These are phyloP conservation scores for Conus betulinus DNA, from an alignment of 1,140 invertebrate species.

Conservation along the genomic window DNA sequence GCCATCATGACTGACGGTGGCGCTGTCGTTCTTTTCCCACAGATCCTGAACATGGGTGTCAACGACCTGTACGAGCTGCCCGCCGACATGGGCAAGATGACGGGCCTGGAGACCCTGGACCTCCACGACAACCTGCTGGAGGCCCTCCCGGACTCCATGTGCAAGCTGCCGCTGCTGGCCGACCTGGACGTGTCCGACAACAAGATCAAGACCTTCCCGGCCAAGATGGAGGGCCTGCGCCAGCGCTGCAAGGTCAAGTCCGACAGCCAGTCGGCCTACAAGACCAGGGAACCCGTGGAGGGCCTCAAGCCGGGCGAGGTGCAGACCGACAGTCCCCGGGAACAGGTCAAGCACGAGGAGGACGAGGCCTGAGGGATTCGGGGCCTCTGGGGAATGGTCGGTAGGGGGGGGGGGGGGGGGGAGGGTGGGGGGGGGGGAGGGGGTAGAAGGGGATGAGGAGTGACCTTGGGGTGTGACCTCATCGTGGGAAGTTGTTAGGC, in stretches of 20 bases:
- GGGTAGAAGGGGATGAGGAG: too few relatives aligned
- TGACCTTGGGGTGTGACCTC: too few relatives aligned
- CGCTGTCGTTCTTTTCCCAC: not conserved
- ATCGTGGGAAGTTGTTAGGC: too few relatives aligned
- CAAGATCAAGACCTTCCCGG: slow-evolving; percentile 65
- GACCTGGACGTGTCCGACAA: slow-evolving; percentile 71
- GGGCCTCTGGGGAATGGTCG: not conserved
- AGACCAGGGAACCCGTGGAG: slow-evolving; percentile 33
- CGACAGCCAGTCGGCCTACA: slow-evolving; percentile 40
- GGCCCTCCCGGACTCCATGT: slow-evolving; percentile 68
- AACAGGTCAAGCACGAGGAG: not conserved
- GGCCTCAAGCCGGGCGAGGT: slow-evolving; percentile 26
- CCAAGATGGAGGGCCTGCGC: slow-evolving; percentile 62
- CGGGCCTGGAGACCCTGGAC: slow-evolving; percentile 59
- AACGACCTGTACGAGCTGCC: slow-evolving; percentile 67
- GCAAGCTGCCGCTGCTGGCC: slow-evolving; percentile 63
- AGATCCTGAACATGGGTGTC: slow-evolving; percentile 55
- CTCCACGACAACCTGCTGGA: slow-evolving; percentile 69
- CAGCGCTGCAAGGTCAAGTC: slow-evolving; percentile 50
- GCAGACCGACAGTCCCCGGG: slow-evolving; percentile 29
- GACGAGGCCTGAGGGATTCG: not conserved
- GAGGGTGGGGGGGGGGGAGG: too few relatives aligned
- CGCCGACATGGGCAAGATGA: slow-evolving; percentile 65
- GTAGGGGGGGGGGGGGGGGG: not conserved
- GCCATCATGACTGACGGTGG: too few relatives aligned